phyloP scores from a whole-genome alignment of 2,113 vertebrate species.

The Triplophysa rosa region DNA sequence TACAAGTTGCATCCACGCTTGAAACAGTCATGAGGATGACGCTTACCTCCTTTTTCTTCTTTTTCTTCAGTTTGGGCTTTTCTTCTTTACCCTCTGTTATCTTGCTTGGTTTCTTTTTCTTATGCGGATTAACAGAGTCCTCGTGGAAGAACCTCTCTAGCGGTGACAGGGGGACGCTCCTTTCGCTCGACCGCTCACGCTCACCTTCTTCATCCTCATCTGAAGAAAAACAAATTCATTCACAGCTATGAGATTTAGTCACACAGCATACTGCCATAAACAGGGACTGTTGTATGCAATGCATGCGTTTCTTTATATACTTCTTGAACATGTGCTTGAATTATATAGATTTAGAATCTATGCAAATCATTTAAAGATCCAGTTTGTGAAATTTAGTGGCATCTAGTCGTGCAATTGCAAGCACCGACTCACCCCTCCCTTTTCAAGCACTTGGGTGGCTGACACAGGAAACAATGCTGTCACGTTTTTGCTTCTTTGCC shows the following conservation, averaged over 20 bases:
- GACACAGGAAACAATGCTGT: too few relatives aligned
- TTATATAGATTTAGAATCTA: too few relatives aligned
- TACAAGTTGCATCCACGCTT: too few relatives aligned
- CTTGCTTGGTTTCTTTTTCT: slow-evolving; percentile 87
- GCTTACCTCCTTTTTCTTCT: slow-evolving; percentile 83
- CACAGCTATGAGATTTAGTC: slow-evolving; percentile 19
- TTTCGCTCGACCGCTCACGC: slow-evolving; percentile 42
- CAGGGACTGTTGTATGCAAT: too few relatives aligned
- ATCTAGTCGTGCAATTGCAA: too few relatives aligned
- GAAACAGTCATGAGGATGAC: neutral
- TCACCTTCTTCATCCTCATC: slow-evolving; percentile 82
- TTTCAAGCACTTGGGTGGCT: too few relatives aligned
- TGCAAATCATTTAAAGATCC: too few relatives aligned
- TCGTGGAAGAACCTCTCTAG: slow-evolving; percentile 82
- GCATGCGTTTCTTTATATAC: too few relatives aligned
- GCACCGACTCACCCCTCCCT: too few relatives aligned
- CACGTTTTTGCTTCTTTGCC: too few relatives aligned
- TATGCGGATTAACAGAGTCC: slow-evolving; percentile 74
- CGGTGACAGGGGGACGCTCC: slow-evolving; percentile 69
- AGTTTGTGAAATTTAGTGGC: too few relatives aligned
- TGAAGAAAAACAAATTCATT: slow-evolving; percentile 50
- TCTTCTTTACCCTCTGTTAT: slow-evolving; percentile 79
- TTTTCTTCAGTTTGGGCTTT: slow-evolving; percentile 80
- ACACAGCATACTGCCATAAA: neutral
- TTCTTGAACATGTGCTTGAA: too few relatives aligned